phyloP scores from a whole-genome alignment of 2,888 invertebrate species.

The Oligia fasciuncula region DNA sequence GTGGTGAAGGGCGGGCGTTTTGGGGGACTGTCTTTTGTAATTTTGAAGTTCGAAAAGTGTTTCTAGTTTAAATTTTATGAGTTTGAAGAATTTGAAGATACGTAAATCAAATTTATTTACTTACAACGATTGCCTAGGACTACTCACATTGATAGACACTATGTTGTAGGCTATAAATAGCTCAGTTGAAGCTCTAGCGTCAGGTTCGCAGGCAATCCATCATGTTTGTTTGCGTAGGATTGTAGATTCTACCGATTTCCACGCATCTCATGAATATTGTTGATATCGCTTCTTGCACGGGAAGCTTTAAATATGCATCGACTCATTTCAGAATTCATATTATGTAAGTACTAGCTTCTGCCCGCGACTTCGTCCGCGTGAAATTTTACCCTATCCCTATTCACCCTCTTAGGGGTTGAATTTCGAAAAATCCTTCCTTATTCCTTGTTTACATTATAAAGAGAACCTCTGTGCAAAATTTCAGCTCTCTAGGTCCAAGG shows the following conservation, averaged over 20 bases:
- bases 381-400: too few species aligned
- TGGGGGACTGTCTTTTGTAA: too few species aligned
- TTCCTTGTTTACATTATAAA: too few species aligned
- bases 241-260: slow-evolving; percentile 45
- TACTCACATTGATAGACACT: slow-evolving; percentile 10
- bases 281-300: slow-evolving; percentile 16
- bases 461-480: too few species aligned
- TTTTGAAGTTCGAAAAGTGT: too few species aligned
- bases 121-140: background rate
- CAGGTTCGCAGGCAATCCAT: slow-evolving; percentile 35
- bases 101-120: slow-evolving; percentile 3
- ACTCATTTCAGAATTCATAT: slow-evolving; percentile 15
- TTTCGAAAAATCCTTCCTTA: too few species aligned
- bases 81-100: background rate
- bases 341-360: background rate
- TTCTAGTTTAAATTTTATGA: too few species aligned
- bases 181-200: slow-evolving; percentile 9
- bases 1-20: too few species aligned
- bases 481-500: too few species aligned
- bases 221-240: slow-evolving; percentile 34
- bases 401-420: too few species aligned
- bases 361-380: too few species aligned
- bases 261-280: slow-evolving; percentile 43
- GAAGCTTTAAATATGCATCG: slow-evolving; percentile 25
- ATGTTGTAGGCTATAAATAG: slow-evolving; percentile 25